Percentiles rank a stretch among this genome's conserved stretches.
Conservation (phyloP, 2,113 vertebrate genomes). For the Grus americana region DNA sequence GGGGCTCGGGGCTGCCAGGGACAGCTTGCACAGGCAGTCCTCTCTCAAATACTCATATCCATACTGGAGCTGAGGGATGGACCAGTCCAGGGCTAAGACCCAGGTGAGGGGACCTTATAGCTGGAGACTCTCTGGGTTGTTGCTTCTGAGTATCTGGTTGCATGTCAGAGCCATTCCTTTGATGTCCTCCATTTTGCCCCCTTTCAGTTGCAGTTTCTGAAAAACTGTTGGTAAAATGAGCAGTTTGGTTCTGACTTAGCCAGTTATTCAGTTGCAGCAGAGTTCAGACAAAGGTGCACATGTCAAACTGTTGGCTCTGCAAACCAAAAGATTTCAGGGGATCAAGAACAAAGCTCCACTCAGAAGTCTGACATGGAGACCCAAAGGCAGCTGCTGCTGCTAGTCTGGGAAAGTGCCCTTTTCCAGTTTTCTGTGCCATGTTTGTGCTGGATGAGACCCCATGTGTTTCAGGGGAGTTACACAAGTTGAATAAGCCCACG, state of each 20-base stretch:
- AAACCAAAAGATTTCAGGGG: conserved; percentile 19
- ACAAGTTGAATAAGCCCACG: neutral
- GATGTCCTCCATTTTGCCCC: neutral
- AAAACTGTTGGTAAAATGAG: neutral
- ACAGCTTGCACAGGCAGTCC: neutral
- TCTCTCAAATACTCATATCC: neutral
- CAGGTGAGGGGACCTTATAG: neutral
- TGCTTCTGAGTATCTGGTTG: neutral
- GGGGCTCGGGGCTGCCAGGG: neutral
- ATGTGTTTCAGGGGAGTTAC: neutral
- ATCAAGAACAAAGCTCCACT: neutral
- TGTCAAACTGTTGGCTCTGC: conserved; percentile 10
- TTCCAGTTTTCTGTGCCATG: neutral
- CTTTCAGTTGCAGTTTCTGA: neutral
- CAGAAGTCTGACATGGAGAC: neutral
- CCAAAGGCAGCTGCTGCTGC: neutral
- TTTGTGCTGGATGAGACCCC: neutral
- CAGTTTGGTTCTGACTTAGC: neutral
- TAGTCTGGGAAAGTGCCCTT: neutral
- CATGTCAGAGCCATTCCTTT: neutral
- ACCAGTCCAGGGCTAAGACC: neutral
- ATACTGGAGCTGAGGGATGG: neutral
- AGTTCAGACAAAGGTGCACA: conserved; percentile 12
- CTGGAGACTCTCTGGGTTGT: neutral
- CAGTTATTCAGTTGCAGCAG: neutral